Evolutionary conservation across 2,888 invertebrate species (phyloP), one percentile per base, ranked within the genome.

Genomic region (Fragum sueziense): DNA sequence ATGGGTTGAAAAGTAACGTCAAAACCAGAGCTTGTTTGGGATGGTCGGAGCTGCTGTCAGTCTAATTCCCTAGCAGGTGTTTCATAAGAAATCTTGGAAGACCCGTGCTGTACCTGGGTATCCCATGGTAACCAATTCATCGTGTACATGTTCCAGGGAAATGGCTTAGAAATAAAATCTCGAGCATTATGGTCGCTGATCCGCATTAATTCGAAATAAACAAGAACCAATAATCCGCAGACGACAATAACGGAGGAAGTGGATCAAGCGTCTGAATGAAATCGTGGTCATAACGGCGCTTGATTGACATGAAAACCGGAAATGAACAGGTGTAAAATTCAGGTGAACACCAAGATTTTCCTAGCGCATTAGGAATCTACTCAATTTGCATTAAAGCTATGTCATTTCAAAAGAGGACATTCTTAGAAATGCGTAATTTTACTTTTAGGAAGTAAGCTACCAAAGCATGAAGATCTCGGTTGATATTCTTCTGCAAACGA

Each of bases 161-260:
- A 29, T 47, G 52, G 11, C 52, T 27, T 17, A 33, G 71, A 59
- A 61, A 57, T 70, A 79, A 74, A 79, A 54, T 61, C 70, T 29
- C 1, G 57, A 59, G 52, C 59, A 65, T 74, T 69, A 75, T 68
- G 34, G 61, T 33, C n/a, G 51, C 37, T 69, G 71, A 72, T 75
- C 75, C 72, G 79, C 70, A 75, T 79, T 79, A 79, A 79, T 79
- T 79, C 61, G 75, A 75, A 75, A 79, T 79, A 79, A 79, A 79
- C 67, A 67, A 52, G 34, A 61, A 22, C 61, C 52, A 67, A 67
- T 74, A 74, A 74, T 52, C 74, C 67, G 67, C 61, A 67, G 67
- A 67, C 67, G 74, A 74, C 74, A 74, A 74, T 74, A 67, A 57
- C 65, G 52, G 29, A 65, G 74, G 74, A 74, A 74, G 54, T 54